Percentiles rank a stretch among this genome's conserved stretches.
phyloP scores from a whole-genome alignment of 2,113 vertebrate genomes.

The Ammodytes marinus region DNA sequence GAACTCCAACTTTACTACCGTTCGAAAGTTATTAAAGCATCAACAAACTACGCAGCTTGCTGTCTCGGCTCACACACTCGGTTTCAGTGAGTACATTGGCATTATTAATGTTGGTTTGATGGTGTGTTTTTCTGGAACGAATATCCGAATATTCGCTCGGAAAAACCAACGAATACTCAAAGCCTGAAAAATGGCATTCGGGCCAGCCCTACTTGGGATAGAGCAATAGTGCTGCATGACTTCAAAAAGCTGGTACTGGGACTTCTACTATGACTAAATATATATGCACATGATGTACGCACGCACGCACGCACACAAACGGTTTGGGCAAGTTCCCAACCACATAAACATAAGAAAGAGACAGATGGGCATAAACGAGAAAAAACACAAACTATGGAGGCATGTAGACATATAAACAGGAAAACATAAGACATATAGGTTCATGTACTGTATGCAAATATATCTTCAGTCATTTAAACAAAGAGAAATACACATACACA shows the following conservation, averaged over 20 bases:
- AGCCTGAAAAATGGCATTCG: too few species aligned
- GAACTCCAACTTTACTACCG: too few species aligned
- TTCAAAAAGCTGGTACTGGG: conserved; percentile 43
- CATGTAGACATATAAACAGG: conserved; percentile 30
- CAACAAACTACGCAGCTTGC: too few species aligned
- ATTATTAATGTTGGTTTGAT: too few species aligned
- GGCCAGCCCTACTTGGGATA: too few species aligned
- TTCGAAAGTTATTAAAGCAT: too few species aligned
- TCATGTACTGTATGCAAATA: conserved; percentile 13
- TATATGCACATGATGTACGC: conserved; percentile 8
- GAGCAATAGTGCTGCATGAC: conserved; percentile 21
- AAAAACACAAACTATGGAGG: conserved; percentile 15
- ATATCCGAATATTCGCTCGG: too few species aligned
- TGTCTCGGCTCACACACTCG: too few species aligned
- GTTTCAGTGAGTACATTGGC: too few species aligned
- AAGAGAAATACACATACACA: not conserved
- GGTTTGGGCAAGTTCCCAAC: conserved; percentile 40
- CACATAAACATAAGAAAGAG: conserved; percentile 43
- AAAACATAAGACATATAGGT: not conserved
- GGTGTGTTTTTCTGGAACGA: too few species aligned
- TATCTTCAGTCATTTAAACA: not conserved
- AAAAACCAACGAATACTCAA: too few species aligned
- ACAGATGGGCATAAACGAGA: conserved; percentile 50
- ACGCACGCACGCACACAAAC: conserved; percentile 29
- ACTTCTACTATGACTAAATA: conserved; percentile 33